Evolutionary conservation across 1,140 invertebrate species (phyloP).

Genomic region (Nasonia vitripennis): DNA sequence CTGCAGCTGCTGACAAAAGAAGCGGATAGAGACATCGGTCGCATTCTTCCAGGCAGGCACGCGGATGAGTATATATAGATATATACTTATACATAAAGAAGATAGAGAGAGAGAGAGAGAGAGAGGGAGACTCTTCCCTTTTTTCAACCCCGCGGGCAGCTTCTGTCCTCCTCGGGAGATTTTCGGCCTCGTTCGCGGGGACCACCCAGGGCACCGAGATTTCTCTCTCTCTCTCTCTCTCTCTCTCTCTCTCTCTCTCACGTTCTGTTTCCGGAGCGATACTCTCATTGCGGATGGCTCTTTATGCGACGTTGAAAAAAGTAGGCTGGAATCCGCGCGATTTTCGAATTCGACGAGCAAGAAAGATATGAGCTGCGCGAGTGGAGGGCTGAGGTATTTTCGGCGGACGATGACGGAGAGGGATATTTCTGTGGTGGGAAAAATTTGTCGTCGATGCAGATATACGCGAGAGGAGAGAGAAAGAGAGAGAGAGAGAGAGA

Average conservation of each 20-base stretch:
- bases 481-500: too few species aligned
- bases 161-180: conserved; percentile 8
- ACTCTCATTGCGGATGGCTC: conserved; percentile 35
- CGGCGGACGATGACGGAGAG: neutral
- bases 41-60: conserved; percentile 72
- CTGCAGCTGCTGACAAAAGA: conserved; percentile 64
- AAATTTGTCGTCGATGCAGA: conserved; percentile 36
- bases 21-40: conserved; percentile 75
- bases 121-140: conserved; percentile 30
- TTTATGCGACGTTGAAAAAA: conserved; percentile 37
- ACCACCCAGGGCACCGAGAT: conserved; percentile 38
- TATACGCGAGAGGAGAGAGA: neutral
- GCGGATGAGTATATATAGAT: conserved; percentile 57
- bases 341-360: conserved; percentile 38
- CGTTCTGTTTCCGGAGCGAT: neutral
- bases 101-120: neutral
- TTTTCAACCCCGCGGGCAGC: conserved; percentile 39
- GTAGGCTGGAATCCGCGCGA: conserved; percentile 27
- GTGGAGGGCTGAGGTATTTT: neutral
- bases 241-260: neutral
- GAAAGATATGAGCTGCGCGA: neutral
- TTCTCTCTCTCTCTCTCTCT: neutral
- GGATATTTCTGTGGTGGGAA: conserved; percentile 25
- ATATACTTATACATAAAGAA: conserved; percentile 4
- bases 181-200: conserved; percentile 31